Evolutionary conservation across 2,888 invertebrate genomes (phyloP), one percentile per base, ranked within the genome.

Genomic region (Chloromyia formosa): DNA sequence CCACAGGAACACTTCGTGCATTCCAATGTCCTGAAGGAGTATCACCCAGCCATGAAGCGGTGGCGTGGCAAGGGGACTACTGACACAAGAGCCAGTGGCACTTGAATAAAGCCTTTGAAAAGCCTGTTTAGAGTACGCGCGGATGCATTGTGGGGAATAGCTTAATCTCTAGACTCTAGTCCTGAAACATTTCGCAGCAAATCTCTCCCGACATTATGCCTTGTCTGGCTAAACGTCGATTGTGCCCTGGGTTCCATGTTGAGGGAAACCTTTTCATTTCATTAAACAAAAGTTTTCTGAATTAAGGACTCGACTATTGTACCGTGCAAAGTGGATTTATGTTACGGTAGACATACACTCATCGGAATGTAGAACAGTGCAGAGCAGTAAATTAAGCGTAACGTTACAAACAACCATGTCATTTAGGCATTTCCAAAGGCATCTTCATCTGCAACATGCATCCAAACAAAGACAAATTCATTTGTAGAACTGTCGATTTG

Each of bases 181-280:
- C n/a, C 23, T 58, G 27, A 56, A 20, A 22, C 22, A 3, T 18
- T 56, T 56, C 53, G 53, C 14, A 35, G 7, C 27, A 35, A 35
- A 35, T 35, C 27, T 35, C 27, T 7, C 27, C 7, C 49, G 49
- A 7, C 49, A 49, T 1, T 12, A n/a, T 49, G 1, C 49, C 2
- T 49, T n/a, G 14, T 18, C 10, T 56, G 10, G 56, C 22, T n/a
- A 18, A 18, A 56, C 10, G 56, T 56, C 56, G 16, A 16, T 56
- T 18, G 4, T 22, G 22, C 56, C 20, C 16, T 12, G 56, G 4
- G 16, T 14, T 40, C 1, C 10, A n/a, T 14, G 27, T 42, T 10
- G 56, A 58, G 69, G 69, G 69, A 27, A 54, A 56, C 22, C 58
- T 58, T 71, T 71, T 71, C 58, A 71, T 56, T 58, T 35, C 14